Evolutionary conservation across 1,140 invertebrate genomes (phyloP).

Genomic region (Drosophila oshimai): DNA sequence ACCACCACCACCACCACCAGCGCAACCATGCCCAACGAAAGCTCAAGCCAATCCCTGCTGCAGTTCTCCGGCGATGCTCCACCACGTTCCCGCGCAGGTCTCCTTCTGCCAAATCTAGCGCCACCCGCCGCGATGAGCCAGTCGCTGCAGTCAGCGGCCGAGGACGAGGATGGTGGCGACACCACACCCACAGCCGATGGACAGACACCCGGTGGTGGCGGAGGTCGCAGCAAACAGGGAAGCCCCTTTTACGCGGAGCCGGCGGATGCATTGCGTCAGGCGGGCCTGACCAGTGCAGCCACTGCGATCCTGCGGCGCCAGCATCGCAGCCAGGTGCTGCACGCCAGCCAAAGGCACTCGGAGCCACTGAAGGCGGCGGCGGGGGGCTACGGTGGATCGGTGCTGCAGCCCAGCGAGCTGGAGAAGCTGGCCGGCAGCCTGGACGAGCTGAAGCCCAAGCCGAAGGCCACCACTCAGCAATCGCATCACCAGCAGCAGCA

Average conservation of each 20-base stretch:
- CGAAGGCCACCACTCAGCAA: conserved; percentile 40
- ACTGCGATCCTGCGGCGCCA: conserved; percentile 82
- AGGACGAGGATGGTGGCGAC: conserved; percentile 45
- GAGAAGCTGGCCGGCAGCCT: conserved; percentile 78
- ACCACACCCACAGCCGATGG: conserved; percentile 69
- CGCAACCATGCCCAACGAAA: conserved; percentile 6
- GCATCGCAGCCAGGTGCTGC: conserved; percentile 67
- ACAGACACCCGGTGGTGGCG: conserved; percentile 36
- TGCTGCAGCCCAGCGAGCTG: conserved; percentile 65
- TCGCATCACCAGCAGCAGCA: conserved; percentile 28
- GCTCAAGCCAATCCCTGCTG: conserved; percentile 61
- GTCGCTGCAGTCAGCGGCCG: conserved; percentile 39
- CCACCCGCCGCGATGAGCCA: conserved; percentile 42
- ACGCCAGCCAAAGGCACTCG: conserved; percentile 84
- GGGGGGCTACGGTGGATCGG: conserved; percentile 34
- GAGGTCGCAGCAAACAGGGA: conserved; percentile 83
- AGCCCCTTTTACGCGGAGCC: conserved; percentile 97
- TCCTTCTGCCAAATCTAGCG: conserved; percentile 58
- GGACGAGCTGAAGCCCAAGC: conserved; percentile 80
- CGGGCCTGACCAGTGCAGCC: conserved; percentile 81
- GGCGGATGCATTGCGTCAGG: conserved; percentile 89
- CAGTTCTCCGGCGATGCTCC: conserved; percentile 67
- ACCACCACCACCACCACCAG: background rate
- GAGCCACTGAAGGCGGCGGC: conserved; percentile 84
- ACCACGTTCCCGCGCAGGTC: conserved; percentile 66